A percentile compares a stretch with the other conserved stretches of the same genome.
These are phyloP conservation scores for Plecotus auritus DNA, from an alignment of 2,113 vertebrate genomes.

Conservation along the genomic window DNA sequence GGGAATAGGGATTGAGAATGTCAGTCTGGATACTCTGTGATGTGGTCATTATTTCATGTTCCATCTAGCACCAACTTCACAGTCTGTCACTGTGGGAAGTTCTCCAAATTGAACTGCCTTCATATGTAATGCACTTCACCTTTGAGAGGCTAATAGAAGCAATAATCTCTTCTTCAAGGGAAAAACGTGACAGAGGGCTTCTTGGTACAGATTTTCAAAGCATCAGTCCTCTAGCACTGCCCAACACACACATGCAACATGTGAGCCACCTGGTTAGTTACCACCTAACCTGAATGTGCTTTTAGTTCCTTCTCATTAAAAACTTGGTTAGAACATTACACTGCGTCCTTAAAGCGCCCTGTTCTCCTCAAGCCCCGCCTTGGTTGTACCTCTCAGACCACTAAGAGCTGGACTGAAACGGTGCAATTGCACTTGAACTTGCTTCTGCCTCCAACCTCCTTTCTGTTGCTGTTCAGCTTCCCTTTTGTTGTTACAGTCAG, in stretches of 20 bases:
- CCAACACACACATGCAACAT: too few species aligned
- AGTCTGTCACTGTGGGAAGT: background rate
- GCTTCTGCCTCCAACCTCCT: background rate
- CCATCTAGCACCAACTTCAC: background rate
- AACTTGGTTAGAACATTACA: background rate
- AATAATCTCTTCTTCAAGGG: background rate
- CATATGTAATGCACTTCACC: background rate
- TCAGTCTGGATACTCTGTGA: background rate
- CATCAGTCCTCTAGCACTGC: too few species aligned
- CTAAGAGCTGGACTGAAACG: background rate
- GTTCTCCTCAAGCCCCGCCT: background rate
- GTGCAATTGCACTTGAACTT: background rate
- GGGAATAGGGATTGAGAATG: background rate
- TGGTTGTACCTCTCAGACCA: background rate
- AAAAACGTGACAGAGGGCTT: background rate
- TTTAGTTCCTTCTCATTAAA: background rate
- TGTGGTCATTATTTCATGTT: constrained; percentile 30
- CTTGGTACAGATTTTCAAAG: background rate
- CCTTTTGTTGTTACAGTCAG: background rate
- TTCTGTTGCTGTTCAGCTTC: background rate
- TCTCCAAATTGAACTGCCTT: constrained; percentile 19
- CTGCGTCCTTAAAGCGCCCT: background rate
- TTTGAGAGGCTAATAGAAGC: background rate
- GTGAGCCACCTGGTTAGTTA: background rate
- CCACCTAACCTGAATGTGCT: background rate